phyloP scores from a whole-genome alignment of 2,797 vertebrate species.

The Ficedula albicollis region DNA sequence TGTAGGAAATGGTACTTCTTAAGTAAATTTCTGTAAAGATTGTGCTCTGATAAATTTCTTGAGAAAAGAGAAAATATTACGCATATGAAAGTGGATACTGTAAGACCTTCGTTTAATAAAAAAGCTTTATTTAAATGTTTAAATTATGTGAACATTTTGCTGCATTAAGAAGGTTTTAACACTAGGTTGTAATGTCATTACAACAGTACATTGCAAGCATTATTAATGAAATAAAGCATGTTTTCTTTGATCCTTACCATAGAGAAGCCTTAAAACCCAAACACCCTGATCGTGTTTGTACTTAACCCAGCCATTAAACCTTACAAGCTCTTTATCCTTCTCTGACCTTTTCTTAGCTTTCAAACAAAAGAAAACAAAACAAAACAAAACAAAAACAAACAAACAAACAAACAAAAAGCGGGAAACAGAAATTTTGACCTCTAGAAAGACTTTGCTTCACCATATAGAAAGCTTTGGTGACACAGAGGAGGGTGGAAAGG shows the following conservation, averaged over 20 bases:
- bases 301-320: not conserved
- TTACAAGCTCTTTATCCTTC: not conserved
- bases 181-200: not conserved
- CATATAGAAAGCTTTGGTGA: not conserved
- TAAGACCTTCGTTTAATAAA: not conserved
- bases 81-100: not conserved
- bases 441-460: not conserved
- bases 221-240: not conserved
- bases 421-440: not conserved
- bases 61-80: not conserved
- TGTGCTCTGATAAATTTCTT: not conserved
- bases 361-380: not conserved
- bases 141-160: not conserved
- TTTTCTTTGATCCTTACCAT: not conserved
- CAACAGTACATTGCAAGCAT: not conserved
- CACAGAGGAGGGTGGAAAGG: not conserved
- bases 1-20: not conserved
- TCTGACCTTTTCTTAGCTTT: not conserved
- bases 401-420: not conserved
- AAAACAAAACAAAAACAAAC: no score
- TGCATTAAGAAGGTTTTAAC: not conserved
- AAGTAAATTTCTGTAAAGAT: not conserved
- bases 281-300: not conserved
- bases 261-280: not conserved
- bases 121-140: not conserved